phyloP scores from a whole-genome alignment of 1,140 invertebrate species.

The Caenorhabditis latens region DNA sequence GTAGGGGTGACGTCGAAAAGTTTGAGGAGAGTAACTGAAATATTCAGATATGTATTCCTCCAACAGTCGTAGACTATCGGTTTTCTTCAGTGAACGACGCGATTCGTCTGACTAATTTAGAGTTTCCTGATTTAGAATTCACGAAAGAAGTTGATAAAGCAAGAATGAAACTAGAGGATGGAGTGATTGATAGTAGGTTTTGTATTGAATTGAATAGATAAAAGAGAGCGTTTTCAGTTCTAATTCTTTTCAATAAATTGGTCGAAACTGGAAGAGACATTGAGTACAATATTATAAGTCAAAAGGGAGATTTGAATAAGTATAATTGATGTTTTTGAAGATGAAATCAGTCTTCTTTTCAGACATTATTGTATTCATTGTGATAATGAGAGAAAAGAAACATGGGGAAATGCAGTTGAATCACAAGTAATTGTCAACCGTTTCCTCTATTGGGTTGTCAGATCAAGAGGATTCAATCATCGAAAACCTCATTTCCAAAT shows the following conservation, averaged over 20 bases:
- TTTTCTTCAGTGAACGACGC: conserved; percentile 20
- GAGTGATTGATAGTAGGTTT: not conserved
- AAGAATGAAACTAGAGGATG: not conserved
- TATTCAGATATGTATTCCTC: conserved; percentile 11
- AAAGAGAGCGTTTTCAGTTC: not conserved
- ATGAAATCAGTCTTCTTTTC: not conserved
- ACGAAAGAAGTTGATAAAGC: not conserved
- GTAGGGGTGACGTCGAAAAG: not conserved
- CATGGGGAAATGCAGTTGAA: conserved; percentile 42
- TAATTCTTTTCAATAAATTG: conserved; percentile 17
- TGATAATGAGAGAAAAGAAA: not conserved
- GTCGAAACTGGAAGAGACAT: conserved; percentile 18
- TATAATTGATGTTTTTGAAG: not conserved
- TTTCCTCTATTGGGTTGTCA: conserved; percentile 10
- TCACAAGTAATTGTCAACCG: conserved; percentile 27
- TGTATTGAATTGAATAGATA: not conserved
- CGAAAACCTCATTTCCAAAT: not conserved
- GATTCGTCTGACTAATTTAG: conserved; percentile 1
- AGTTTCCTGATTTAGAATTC: conserved; percentile 23
- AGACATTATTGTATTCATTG: conserved; percentile 14
- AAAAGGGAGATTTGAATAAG: conserved; percentile 15
- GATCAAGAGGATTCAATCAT: not conserved
- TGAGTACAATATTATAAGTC: conserved; percentile 16
- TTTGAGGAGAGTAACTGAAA: not conserved
- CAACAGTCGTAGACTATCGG: not conserved